Percentiles rank a stretch among this genome's conserved stretches.
Evolutionary conservation across 2,113 vertebrate species (phyloP).

Genomic region (Barnardius zonarius): DNA sequence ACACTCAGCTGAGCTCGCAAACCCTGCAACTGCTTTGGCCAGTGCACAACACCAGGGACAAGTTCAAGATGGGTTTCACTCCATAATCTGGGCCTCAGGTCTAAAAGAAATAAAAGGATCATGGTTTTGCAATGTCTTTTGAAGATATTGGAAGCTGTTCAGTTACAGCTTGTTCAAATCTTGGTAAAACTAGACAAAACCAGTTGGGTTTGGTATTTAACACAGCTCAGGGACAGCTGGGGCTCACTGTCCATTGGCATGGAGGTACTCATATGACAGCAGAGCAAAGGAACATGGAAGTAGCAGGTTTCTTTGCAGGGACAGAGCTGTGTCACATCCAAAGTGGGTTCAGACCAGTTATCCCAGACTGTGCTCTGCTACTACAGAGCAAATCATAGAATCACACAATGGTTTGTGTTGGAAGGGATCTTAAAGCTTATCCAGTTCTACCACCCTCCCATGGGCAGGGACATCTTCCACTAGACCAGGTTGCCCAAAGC

Average conservation of each 20-base stretch:
- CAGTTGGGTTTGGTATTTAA: background rate
- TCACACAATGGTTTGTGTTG: background rate
- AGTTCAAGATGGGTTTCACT: fast-evolving
- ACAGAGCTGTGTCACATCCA: fast-evolving
- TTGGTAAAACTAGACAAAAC: background rate
- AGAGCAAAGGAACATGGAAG: background rate
- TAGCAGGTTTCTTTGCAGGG: background rate
- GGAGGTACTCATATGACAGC: fast-evolving
- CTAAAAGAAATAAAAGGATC: background rate
- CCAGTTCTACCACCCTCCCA: background rate
- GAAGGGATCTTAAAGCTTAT: background rate
- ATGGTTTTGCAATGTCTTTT: background rate
- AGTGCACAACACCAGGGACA: background rate
- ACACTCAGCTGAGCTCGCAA: background rate
- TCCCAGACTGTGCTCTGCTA: background rate
- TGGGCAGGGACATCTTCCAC: background rate
- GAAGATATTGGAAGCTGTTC: background rate
- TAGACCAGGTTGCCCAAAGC: background rate
- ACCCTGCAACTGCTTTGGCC: background rate
- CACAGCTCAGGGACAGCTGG: background rate
- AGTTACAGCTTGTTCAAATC: fast-evolving
- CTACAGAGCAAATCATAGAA: background rate
- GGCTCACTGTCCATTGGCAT: fast-evolving
- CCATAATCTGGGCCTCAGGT: background rate
- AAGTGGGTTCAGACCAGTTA: background rate